Conservation (phyloP, 1,140 invertebrate genomes). For the Musca domestica region DNA sequence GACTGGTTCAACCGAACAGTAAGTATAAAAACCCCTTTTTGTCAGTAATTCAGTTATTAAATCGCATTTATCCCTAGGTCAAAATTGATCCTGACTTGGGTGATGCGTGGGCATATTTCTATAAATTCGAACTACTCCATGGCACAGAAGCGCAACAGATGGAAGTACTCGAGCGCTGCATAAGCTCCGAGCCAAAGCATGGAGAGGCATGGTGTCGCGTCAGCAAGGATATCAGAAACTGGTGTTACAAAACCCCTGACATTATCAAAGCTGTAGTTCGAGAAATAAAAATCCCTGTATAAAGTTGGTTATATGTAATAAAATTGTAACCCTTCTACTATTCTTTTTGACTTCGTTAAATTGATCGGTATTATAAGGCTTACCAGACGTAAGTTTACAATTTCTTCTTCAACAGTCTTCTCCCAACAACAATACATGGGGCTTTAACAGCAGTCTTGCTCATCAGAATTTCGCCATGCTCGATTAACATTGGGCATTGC, state of each 20-base stretch:
- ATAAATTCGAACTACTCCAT: conserved; percentile 94
- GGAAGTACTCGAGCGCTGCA: conserved; percentile 84
- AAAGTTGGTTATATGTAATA: background rate
- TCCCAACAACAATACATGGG: too few relatives aligned
- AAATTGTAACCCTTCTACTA: conserved; percentile 54
- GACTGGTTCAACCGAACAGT: conserved; percentile 93
- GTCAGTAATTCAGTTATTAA: conserved; percentile 58
- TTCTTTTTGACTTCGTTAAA: too few relatives aligned
- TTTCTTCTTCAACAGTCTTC: too few relatives aligned
- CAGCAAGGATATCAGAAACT: conserved; percentile 93
- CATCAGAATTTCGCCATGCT: too few relatives aligned
- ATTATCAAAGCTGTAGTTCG: conserved; percentile 80
- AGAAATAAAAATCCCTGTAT: conserved; percentile 65
- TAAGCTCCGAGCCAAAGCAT: conserved; percentile 91
- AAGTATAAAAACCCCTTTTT: conserved; percentile 53
- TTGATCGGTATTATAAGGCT: too few relatives aligned
- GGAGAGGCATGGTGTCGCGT: conserved; percentile 94
- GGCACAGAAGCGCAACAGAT: conserved; percentile 83
- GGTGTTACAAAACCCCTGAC: conserved; percentile 88
- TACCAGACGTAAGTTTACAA: too few relatives aligned
- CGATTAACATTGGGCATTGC: background rate
- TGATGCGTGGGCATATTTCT: conserved; percentile 97
- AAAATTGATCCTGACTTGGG: conserved; percentile 97
- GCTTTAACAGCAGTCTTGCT: too few relatives aligned
- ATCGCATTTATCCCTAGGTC: conserved; percentile 57